These are phyloP conservation scores for Calliphora vicina DNA, from an alignment of 1,140 invertebrate species.

Conservation along the genomic window DNA sequence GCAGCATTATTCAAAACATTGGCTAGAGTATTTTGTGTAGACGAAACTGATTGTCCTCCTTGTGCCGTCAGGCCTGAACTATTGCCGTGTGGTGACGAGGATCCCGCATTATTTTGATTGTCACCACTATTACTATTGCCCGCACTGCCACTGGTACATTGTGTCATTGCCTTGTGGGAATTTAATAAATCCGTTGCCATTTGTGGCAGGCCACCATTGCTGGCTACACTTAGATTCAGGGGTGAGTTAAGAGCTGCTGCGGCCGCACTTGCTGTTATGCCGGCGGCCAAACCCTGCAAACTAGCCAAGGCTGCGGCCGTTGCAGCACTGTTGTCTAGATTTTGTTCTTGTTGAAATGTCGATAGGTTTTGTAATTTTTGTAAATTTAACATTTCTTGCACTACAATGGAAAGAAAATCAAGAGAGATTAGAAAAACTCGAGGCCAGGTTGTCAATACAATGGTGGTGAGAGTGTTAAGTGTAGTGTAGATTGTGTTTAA, in stretches of 20 bases:
- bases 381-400: conserved; percentile 79
- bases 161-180: conserved; percentile 35
- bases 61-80: conserved; percentile 26
- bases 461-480: neutral
- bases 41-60: conserved; percentile 40
- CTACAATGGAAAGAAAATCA: conserved; percentile 59
- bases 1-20: conserved; percentile 54
- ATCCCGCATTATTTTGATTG: conserved; percentile 51
- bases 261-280: conserved; percentile 70
- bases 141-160: conserved; percentile 21
- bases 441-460: neutral
- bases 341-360: conserved; percentile 59
- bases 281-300: conserved; percentile 75
- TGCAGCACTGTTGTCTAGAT: conserved; percentile 40
- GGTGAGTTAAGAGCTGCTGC: conserved; percentile 79
- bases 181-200: conserved; percentile 33
- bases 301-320: conserved; percentile 69
- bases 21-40: conserved; percentile 47
- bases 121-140: conserved; percentile 39
- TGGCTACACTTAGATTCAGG: conserved; percentile 78
- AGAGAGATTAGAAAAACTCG: neutral
- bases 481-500: neutral
- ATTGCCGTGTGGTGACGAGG: conserved; percentile 38
- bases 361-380: conserved; percentile 81
- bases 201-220: conserved; percentile 35